Base-by-base conservation (phyloP, 1,140 invertebrate species). In the Drosophila lacertosa region DNA sequence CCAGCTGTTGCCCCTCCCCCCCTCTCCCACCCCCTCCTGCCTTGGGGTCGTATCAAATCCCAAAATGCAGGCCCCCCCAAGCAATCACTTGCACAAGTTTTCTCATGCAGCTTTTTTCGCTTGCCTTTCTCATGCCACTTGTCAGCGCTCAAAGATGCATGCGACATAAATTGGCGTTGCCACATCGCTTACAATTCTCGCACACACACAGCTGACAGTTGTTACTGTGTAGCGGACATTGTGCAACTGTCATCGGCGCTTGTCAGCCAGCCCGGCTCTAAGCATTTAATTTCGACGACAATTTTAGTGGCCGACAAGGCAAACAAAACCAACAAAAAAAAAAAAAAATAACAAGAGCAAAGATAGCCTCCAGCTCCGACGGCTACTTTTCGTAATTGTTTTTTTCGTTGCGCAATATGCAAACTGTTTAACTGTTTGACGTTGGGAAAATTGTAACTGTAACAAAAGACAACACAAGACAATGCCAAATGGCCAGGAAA, bases 271-370 rank as follows among this genome's bases (percentile, higher is more conserved):
- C 69, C n/a, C n/a, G n/a, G n/a, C n/a, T n/a, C n/a, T 69, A 76
- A 84, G 72, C 81, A 77, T 84, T 86, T 86, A 81, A 86, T 77
- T 84, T 86, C 66, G 80, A 74, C 82, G 80, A 86, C 80, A 81
- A 86, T 84, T 84, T 84, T 77, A 86, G 80, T 86, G 72, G 77
- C 66, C 54, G 47, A 62, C 77, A 55, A 74, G 55, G 42, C 16
- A 48, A 48, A 45, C 45, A 53, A 33, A 29, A 50, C 16, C 42
- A 48, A 45, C 45, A 53, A 33, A 29, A 50, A 13, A 9, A 32
- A 9, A 32, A 6, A 5, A 39, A 13, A 29, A 44, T 24, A 33
- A 60, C 42, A 35, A 62, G 48, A 55, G 50, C 55, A 51, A 51
- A 57, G 33, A 37, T 7, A 13, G 29, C 44, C 37, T 42, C 37